Evolutionary conservation across 2,888 invertebrate genomes (phyloP), one percentile per base, ranked within the genome.

Genomic region (Dascillus cervinus): DNA sequence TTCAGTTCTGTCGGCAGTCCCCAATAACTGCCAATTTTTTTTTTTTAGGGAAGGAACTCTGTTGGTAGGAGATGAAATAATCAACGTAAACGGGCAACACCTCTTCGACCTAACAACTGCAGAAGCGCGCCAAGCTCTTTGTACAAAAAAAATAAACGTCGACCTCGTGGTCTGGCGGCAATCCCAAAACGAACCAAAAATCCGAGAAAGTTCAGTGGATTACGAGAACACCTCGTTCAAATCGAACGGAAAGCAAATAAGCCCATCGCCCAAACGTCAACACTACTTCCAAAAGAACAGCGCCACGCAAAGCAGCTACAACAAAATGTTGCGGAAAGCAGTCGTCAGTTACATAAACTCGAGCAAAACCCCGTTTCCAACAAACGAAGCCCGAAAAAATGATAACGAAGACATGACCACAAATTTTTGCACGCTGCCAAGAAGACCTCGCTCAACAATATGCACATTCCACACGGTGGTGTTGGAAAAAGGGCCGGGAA

Each of bases 71-170:
- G 90, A 90, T 63, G 85, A 89, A 69, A 82, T 90, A 47, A 79
- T 89, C 8, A 83, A 85, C 60, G 85, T 89, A 13, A 89, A 90
- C 58, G 87, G 87, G 10, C 78, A 76, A 55, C 77, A 85, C 34
- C 66, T 91, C 38, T 73, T 82, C 32, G 82, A 82, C 2, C 68
- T 90, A 35, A 73, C 77, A 28, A 78, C 80, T n/a, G 66, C 75
- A 31, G 77, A 79, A 60, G 82, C 82, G 3, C 50, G 76, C 50
- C 76, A 75, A 58, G 72, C 77, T n/a, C 63, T 81, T 3, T 71
- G 73, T 44, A 75, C 73, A 15, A 73, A 73, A 1, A 67, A 73
- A 11, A 66, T 75, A 1, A 74, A 77, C 50, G 75, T 81, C 17
- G 80, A 81, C 52, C 74, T 79, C 30, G 75, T 81, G 6, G 72